phyloP scores from a whole-genome alignment of 2,113 vertebrate genomes.

The Lethenteron camtschaticum region DNA sequence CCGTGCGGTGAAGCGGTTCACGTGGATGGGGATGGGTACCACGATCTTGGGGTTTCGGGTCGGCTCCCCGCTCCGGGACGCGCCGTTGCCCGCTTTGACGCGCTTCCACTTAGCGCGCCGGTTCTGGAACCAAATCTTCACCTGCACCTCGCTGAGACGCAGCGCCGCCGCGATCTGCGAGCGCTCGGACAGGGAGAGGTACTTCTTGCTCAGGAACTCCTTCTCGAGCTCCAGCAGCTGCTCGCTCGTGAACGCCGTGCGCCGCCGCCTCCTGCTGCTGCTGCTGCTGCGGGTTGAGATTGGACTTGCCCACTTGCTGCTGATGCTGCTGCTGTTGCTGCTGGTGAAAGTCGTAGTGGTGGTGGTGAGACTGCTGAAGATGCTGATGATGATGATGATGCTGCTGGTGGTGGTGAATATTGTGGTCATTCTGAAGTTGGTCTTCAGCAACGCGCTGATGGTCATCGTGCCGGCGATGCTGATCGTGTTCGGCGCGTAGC shows the following conservation, averaged over 20 bases:
- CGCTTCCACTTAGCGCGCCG: slow-evolving; percentile 93
- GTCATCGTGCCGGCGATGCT: not conserved
- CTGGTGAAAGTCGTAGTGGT: too few species aligned
- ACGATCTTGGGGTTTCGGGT: slow-evolving; percentile 92
- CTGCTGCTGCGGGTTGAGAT: slow-evolving; percentile 18
- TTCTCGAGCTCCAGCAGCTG: slow-evolving; percentile 96
- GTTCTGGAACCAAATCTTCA: slow-evolving; percentile 99
- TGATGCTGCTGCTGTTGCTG: too few species aligned
- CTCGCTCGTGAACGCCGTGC: slow-evolving; percentile 93
- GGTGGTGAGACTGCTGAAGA: too few species aligned
- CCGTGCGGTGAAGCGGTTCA: slow-evolving; percentile 81
- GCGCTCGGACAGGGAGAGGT: slow-evolving; percentile 84
- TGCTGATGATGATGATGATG: too few species aligned
- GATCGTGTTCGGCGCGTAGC: not conserved
- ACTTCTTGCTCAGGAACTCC: slow-evolving; percentile 97
- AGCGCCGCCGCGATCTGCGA: slow-evolving; percentile 95
- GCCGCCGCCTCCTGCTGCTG: slow-evolving; percentile 45
- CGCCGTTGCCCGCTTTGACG: slow-evolving; percentile 89
- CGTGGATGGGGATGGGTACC: slow-evolving; percentile 89
- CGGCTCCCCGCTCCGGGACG: slow-evolving; percentile 86
- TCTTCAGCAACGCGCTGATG: too few species aligned
- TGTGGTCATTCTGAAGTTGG: too few species aligned
- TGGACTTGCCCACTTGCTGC: slow-evolving; percentile 13
- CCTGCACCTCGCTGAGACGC: slow-evolving; percentile 94
- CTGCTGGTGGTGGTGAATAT: too few species aligned